Evolutionary conservation across 92 coral and sea anemone species (phyloP).

Genomic region (Umimayanthus kanabou): DNA sequence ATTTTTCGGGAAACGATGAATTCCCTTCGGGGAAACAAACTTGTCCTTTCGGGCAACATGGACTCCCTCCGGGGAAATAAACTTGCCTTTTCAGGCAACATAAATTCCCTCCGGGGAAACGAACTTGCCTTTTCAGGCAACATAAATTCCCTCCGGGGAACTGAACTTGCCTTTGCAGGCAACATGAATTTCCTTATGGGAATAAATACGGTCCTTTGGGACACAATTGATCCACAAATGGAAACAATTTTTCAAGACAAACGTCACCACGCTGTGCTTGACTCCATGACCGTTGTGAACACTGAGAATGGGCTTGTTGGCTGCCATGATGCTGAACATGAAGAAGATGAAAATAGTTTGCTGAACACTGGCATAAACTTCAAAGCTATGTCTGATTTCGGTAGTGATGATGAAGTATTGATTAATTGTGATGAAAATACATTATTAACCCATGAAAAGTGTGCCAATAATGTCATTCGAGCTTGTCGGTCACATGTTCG

Average conservation of each 20-base stretch:
- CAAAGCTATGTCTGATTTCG: background rate
- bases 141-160: conserved; percentile 8
- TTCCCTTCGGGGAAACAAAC: conserved; percentile 44
- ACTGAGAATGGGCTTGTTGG: conserved; percentile 49
- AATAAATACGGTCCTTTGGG: conserved; percentile 49
- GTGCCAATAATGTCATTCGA: conserved; percentile 18
- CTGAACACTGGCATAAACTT: conserved; percentile 7
- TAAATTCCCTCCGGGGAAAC: conserved; percentile 22
- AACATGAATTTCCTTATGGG: conserved; percentile 50
- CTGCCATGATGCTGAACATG: conserved; percentile 25
- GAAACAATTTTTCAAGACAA: conserved; percentile 35
- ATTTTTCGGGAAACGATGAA: conserved; percentile 42
- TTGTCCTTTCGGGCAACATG: conserved; percentile 45
- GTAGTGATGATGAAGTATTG: conserved; percentile 10
- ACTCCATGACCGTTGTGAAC: conserved; percentile 26
- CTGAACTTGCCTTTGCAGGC: conserved; percentile 42
- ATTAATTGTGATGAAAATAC: background rate
- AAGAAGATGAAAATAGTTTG: conserved; percentile 8
- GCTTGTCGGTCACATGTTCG: conserved; percentile 28
- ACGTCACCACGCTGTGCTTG: conserved; percentile 11
- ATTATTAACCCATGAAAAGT: background rate
- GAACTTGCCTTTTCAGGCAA: conserved; percentile 44
- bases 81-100: conserved; percentile 30
- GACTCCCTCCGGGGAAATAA: conserved; percentile 37
- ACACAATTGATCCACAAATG: conserved; percentile 47